Evolutionary conservation across 2,797 vertebrate genomes (phyloP).

Genomic region (Enteromius trimaculatus): DNA sequence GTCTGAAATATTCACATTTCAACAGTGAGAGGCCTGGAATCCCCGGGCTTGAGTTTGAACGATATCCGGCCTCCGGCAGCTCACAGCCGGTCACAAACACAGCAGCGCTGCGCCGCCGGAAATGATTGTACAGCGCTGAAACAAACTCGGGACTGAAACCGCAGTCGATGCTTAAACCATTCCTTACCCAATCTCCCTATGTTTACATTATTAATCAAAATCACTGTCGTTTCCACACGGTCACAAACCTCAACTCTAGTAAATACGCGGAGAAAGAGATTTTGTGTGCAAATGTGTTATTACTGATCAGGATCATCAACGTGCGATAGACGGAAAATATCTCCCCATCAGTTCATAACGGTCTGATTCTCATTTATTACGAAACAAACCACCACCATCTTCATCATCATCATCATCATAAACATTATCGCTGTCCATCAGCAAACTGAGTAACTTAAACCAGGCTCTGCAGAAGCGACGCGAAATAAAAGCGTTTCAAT

Average conservation of each 20-base stretch:
- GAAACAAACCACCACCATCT: background rate
- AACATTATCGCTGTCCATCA: background rate
- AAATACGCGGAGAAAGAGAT: background rate
- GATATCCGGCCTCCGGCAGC: background rate
- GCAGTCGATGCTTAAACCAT: background rate
- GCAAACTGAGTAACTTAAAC: background rate
- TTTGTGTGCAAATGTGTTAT: background rate
- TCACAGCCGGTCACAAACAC: background rate
- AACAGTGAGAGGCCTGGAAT: constrained; percentile 11
- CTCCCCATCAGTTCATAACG: background rate
- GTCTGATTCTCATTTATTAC: background rate
- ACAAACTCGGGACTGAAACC: background rate
- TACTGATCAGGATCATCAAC: background rate
- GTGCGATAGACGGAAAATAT: background rate
- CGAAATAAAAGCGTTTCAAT: background rate
- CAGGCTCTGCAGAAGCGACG: background rate
- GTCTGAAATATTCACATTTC: background rate
- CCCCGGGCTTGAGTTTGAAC: constrained; percentile 25
- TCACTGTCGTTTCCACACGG: background rate
- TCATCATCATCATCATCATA: background rate
- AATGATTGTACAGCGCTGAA: background rate
- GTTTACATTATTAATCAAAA: background rate
- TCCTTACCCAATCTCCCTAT: no score
- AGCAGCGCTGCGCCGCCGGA: background rate
- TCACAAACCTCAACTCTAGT: background rate